Conservation (phyloP, 2,797 vertebrate species). For the Pampus argenteus region DNA sequence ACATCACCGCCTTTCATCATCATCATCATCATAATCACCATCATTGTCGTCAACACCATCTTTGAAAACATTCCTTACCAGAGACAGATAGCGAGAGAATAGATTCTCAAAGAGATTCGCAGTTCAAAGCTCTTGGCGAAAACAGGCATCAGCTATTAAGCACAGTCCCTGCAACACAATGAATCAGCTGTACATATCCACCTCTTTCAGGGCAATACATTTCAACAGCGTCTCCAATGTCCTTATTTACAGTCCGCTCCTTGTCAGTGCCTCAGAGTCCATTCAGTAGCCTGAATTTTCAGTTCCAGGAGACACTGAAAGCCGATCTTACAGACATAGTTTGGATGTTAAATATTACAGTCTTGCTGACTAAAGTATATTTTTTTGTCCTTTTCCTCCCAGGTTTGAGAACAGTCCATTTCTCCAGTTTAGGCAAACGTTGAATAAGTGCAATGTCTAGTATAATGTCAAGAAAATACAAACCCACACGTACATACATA, state of each 20-base stretch:
- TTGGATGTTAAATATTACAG: conserved; percentile 55
- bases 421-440: conserved; percentile 74
- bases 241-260: conserved; percentile 64
- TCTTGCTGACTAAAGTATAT: conserved; percentile 45
- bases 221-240: conserved; percentile 59
- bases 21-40: conserved; percentile 61
- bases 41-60: conserved; percentile 65
- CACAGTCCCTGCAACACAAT: conserved; percentile 47
- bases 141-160: conserved; percentile 63
- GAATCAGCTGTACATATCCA: conserved; percentile 57
- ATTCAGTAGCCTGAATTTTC: conserved; percentile 47
- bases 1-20: conserved; percentile 59
- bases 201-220: conserved; percentile 57
- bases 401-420: conserved; percentile 57
- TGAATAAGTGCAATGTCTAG: conserved; percentile 81
- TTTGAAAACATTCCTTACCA: conserved; percentile 66
- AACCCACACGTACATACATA: conserved; percentile 73
- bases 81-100: conserved; percentile 60
- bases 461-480: conserved; percentile 79
- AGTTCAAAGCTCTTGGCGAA: conserved; percentile 53
- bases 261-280: conserved; percentile 48
- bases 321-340: conserved; percentile 54
- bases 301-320: conserved; percentile 55
- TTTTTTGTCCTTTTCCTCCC: conserved; percentile 24
- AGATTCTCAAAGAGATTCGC: conserved; percentile 58